Base-by-base conservation (phyloP, 1,140 invertebrate genomes). In the Drosophila dunni region DNA sequence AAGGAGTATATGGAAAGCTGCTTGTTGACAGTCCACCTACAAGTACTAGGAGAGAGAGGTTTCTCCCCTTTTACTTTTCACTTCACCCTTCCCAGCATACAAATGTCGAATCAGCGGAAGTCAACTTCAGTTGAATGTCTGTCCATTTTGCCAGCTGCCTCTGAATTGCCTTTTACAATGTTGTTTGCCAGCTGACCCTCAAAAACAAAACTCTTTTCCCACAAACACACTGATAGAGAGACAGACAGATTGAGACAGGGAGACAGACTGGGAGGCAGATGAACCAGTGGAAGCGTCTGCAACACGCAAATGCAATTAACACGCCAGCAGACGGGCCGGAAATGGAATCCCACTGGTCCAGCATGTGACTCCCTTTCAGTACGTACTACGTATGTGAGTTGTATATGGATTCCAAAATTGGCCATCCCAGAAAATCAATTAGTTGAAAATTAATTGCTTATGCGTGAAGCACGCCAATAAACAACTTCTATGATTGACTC, bases 281-380 rank as follows among this genome's bases (percentile, higher is more conserved):
- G 15, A 24, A 42, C 53, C 65, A 17, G 40, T 42, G 66, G 42
- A 74, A 67, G 56, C 63, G 78, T 86, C 70, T 84, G 69, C 84
- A 84, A 81, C 84, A 89, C 85, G 85, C 81, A 89, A 89, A 89
- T 89, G 84, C 84, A 89, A 89, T 89, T 89, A 89, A 89, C 84
- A 89, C 84, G 84, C 81, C 85, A 71, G 67, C 80, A 89, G 84
- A 84, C 85, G 65, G 65, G 75, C 72, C 85, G 84, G 84, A 89
- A 89, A 89, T 89, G 80, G 75, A 89, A 83, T 33, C 65, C 76
- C 66, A 64, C 65, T 75, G 68, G 54, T 15, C 15, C 44, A 63
- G 50, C 40, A 53, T 51, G 33, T 38, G 38, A 11, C 48, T 13
- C 50, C 4, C 50, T 48, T 20, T 48, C 46, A n/a, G 13, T 15